Conservation (phyloP, 2,797 vertebrate genomes). For the Garrulus glandarius region DNA sequence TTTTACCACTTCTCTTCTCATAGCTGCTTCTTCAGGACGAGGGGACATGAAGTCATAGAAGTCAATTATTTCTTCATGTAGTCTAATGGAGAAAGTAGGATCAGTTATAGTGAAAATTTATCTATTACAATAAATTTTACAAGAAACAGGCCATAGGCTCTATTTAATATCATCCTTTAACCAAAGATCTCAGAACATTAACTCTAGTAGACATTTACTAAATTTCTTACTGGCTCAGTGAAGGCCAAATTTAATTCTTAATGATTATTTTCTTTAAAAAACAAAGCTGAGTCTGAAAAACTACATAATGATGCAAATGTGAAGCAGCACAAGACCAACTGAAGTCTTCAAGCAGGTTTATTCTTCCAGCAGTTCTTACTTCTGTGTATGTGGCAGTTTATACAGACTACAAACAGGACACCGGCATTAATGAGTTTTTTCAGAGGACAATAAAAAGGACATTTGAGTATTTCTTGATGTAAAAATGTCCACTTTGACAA, state of each 20-base stretch:
- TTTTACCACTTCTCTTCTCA: constrained; percentile 96
- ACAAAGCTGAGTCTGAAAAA: neutral
- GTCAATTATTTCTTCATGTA: constrained; percentile 96
- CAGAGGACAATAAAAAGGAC: neutral
- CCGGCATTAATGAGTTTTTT: neutral
- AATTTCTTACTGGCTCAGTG: neutral
- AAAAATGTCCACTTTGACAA: neutral
- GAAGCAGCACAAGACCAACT: neutral
- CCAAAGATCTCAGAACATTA: neutral
- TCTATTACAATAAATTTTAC: neutral
- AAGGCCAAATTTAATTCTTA: neutral
- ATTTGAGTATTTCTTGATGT: neutral
- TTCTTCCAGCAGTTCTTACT: neutral
- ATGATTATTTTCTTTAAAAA: neutral
- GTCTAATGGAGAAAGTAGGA: constrained; percentile 70
- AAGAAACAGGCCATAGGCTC: neutral
- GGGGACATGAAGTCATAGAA: constrained; percentile 99
- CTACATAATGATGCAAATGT: neutral
- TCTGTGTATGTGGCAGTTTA: neutral
- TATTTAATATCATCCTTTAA: neutral
- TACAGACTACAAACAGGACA: neutral
- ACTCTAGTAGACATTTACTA: neutral
- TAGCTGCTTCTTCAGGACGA: constrained; percentile 92
- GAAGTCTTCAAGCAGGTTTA: neutral
- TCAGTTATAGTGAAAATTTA: neutral